These are phyloP conservation scores for Bombus breviceps DNA, from an alignment of 1,140 invertebrate species.

Conservation along the genomic window DNA sequence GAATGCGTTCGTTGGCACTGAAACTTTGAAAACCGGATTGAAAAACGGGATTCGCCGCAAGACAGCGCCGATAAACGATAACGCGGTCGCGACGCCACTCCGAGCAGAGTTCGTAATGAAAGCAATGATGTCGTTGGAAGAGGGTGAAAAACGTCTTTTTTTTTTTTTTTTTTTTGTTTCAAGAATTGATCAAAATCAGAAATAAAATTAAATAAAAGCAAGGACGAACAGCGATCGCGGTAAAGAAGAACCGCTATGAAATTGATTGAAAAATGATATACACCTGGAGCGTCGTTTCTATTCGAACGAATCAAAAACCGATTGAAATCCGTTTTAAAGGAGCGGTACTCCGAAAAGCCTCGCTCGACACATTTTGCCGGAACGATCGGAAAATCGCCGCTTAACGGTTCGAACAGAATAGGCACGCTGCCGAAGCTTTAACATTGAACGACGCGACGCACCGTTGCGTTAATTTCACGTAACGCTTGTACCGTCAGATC, in stretches of 20 bases:
- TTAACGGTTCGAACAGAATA: background rate
- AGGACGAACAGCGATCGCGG: background rate
- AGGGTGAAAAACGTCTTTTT: too few species aligned
- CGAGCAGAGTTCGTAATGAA: background rate
- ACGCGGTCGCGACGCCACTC: background rate
- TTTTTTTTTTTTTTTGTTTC: too few species aligned
- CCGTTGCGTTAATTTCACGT: constrained; percentile 41
- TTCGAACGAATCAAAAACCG: background rate
- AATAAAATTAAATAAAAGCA: background rate
- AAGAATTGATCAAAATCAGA: background rate
- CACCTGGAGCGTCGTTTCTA: background rate
- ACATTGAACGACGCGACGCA: constrained; percentile 9
- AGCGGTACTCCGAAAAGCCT: background rate
- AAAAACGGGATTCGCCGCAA: too few species aligned
- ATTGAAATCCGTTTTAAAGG: constrained; percentile 11
- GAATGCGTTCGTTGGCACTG: too few species aligned
- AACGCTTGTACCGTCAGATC: constrained; percentile 35
- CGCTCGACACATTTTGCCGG: background rate
- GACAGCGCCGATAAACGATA: background rate
- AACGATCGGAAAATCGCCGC: constrained; percentile 10
- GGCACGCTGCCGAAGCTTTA: constrained; percentile 30
- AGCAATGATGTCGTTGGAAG: background rate
- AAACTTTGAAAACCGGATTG: too few species aligned
- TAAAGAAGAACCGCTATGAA: background rate
- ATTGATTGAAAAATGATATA: constrained; percentile 1